phyloP scores from a whole-genome alignment of 23 tunicate species.

The Phallusia fumigata region DNA sequence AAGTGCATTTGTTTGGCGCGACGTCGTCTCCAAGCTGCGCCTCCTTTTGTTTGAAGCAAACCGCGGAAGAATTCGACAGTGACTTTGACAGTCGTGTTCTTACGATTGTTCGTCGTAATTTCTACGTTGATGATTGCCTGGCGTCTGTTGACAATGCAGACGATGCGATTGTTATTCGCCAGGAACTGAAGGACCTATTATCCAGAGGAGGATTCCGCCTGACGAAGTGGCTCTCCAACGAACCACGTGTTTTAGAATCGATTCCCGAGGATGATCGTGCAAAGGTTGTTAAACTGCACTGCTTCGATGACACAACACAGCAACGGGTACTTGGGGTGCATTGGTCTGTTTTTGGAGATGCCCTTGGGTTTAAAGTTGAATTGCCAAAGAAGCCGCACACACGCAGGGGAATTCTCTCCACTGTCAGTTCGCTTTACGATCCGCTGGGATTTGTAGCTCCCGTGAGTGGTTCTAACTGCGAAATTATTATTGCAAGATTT shows the following conservation, averaged over 20 bases:
- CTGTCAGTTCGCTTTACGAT: constrained; percentile 13
- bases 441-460: constrained; percentile 24
- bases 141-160: neutral
- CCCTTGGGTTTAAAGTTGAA: neutral
- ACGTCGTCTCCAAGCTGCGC: constrained; percentile 28
- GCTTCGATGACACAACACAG: neutral
- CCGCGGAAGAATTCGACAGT: constrained; percentile 5
- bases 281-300: neutral
- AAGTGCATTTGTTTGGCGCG: constrained; percentile 34
- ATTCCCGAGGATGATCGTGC: neutral
- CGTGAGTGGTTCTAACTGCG: constrained; percentile 5
- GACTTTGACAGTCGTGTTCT: neutral
- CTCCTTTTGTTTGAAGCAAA: neutral
- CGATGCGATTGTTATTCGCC: neutral
- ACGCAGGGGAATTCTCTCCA: neutral
- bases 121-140: constrained; percentile 38
- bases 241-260: neutral
- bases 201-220: constrained; percentile 21
- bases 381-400: neutral
- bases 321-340: constrained; percentile 5
- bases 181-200: neutral
- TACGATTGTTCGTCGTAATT: constrained; percentile 3
- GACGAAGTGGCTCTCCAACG: constrained; percentile 19
- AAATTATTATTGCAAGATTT: constrained; percentile 26
- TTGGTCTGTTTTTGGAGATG: neutral